phyloP scores from a whole-genome alignment of 2,797 vertebrate genomes.

The Arctocebus calabarensis region DNA sequence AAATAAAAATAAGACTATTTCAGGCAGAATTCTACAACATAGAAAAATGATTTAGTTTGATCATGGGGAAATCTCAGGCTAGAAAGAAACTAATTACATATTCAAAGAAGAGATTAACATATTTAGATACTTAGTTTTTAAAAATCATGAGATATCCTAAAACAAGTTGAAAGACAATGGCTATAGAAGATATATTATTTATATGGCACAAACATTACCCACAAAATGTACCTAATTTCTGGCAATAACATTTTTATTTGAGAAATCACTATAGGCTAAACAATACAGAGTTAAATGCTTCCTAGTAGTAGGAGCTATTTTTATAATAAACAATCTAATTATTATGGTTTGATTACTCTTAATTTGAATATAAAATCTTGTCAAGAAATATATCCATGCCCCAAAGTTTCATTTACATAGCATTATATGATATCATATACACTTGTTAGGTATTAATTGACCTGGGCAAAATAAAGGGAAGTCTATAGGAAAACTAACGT shows the following conservation, averaged over 20 bases:
- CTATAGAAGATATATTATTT: background rate
- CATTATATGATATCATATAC: background rate
- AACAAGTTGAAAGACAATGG: constrained; percentile 10
- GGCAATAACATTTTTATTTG: background rate
- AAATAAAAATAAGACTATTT: constrained; percentile 75
- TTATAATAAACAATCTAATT: background rate
- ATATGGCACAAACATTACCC: background rate
- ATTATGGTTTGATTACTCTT: background rate
- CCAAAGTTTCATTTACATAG: background rate
- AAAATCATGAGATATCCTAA: background rate
- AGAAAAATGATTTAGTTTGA: constrained; percentile 66
- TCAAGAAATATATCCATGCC: background rate
- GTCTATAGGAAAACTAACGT: background rate
- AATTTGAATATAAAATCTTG: background rate
- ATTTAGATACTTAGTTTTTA: constrained; percentile 18
- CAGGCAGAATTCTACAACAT: constrained; percentile 34
- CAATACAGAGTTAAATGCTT: background rate
- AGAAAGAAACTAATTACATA: background rate
- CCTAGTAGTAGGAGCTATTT: background rate
- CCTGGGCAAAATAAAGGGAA: background rate
- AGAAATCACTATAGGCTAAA: background rate
- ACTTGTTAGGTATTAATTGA: background rate
- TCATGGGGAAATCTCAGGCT: background rate
- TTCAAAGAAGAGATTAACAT: constrained; percentile 32
- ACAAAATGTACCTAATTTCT: background rate